These are phyloP conservation scores for Microdon myrmicae DNA, from an alignment of 2,888 invertebrate species.

Conservation along the genomic window DNA sequence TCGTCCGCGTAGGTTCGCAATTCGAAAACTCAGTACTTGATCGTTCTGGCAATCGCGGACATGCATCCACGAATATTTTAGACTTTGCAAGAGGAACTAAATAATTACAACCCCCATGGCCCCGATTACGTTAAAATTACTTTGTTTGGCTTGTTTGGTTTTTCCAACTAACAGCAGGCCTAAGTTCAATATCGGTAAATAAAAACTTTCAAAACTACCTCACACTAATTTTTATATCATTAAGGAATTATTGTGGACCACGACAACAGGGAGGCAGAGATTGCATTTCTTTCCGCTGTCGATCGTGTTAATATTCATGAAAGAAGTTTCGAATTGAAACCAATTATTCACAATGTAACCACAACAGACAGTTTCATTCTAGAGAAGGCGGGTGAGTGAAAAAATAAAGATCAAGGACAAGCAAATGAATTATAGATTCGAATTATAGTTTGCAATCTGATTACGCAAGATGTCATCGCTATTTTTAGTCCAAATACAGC, in stretches of 20 bases:
- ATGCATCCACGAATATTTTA: no score
- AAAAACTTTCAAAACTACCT: neutral
- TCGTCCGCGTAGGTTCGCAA: no score
- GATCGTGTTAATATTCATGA: conserved; percentile 67
- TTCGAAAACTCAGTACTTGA: no score
- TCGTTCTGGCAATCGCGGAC: no score
- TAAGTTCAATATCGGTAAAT: conserved; percentile 38
- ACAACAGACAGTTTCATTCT: conserved; percentile 63
- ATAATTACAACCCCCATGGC: no score
- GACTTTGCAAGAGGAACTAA: no score
- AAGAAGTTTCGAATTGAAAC: conserved; percentile 60
- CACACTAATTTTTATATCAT: neutral
- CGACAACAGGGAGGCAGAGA: conserved; percentile 69
- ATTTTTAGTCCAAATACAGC: conserved; percentile 74
- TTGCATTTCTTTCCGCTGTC: conserved; percentile 71
- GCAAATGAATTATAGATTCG: neutral
- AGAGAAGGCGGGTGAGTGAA: conserved; percentile 61
- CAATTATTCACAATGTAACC: conserved; percentile 60
- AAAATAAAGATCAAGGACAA: no score
- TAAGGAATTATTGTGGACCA: conserved; percentile 69
- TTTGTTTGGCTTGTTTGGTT: conserved; percentile 2
- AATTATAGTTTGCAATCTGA: conserved; percentile 73
- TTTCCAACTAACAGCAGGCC: conserved; percentile 10
- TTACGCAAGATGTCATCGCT: conserved; percentile 75
- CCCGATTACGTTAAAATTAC: conserved; percentile 3